These are phyloP conservation scores for Drosophila subpulchrella DNA, from an alignment of 1,140 invertebrate genomes.

Conservation along the genomic window DNA sequence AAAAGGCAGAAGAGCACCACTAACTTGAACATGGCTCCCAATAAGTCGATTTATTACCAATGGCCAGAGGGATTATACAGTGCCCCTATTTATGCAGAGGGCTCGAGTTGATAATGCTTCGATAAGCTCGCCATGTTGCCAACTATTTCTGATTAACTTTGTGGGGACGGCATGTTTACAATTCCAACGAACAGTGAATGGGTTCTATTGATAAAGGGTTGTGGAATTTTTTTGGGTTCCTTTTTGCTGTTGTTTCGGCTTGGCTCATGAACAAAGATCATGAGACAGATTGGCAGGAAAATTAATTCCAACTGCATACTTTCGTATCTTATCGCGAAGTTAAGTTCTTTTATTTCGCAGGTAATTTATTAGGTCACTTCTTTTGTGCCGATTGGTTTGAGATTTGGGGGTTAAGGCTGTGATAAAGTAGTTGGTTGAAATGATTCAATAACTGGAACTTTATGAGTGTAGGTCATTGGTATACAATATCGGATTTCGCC, in stretches of 20 bases:
- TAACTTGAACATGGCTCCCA: constrained; percentile 47
- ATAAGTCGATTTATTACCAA: constrained; percentile 33
- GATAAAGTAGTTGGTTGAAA: constrained; percentile 20
- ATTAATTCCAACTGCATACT: constrained; percentile 28
- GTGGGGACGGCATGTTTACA: constrained; percentile 33
- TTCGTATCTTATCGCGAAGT: constrained; percentile 41
- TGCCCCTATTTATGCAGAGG: constrained; percentile 56
- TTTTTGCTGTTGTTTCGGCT: constrained; percentile 10
- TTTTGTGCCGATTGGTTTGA: not conserved
- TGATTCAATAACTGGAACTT: constrained; percentile 7
- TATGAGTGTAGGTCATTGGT: constrained; percentile 27
- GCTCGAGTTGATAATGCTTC: constrained; percentile 11
- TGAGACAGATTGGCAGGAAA: constrained; percentile 57
- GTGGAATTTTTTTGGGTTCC: constrained; percentile 50
- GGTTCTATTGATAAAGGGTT: constrained; percentile 10
- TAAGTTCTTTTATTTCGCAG: not conserved
- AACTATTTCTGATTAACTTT: constrained; percentile 26
- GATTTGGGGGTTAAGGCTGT: constrained; percentile 31
- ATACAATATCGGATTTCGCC: not conserved
- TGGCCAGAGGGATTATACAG: constrained; percentile 44
- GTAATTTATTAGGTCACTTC: constrained; percentile 50
- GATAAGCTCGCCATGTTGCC: constrained; percentile 44
- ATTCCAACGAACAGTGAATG: not conserved
- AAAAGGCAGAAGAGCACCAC: constrained; percentile 55
- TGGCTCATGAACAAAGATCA: constrained; percentile 49